phyloP scores from a whole-genome alignment of 1,140 invertebrate species.

The Probaryconus sp. region DNA sequence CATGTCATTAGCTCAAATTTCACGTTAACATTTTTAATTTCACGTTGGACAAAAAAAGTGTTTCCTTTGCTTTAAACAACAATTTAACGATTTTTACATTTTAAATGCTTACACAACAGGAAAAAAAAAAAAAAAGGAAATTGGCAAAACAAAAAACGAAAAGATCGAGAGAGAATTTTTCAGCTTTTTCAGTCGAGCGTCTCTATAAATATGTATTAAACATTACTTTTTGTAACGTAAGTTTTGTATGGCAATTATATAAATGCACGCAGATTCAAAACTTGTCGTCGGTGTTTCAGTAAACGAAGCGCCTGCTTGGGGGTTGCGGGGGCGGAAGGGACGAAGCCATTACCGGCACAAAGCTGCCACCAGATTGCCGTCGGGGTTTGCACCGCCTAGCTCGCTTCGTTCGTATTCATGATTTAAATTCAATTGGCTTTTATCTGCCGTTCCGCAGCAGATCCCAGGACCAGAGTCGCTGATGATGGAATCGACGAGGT shows the following conservation, averaged over 20 bases:
- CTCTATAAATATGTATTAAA: conserved; percentile 53
- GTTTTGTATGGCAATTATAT: conserved; percentile 43
- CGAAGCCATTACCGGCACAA: conserved; percentile 77
- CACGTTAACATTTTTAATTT: too few relatives aligned
- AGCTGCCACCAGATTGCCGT: conserved; percentile 78
- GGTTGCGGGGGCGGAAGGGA: conserved; percentile 58
- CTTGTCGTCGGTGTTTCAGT: conserved; percentile 28
- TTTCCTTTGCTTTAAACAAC: conserved; percentile 14
- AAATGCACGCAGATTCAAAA: conserved; percentile 30
- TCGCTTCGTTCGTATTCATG: conserved; percentile 77
- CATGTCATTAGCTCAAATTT: too few relatives aligned
- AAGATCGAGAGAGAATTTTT: conserved; percentile 7
- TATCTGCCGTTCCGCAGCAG: conserved; percentile 73
- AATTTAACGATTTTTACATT: conserved; percentile 42
- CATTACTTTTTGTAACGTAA: conserved; percentile 52
- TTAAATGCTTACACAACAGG: conserved; percentile 18
- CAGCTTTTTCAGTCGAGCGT: conserved; percentile 2
- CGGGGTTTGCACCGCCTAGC: conserved; percentile 68
- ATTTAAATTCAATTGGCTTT: conserved; percentile 79
- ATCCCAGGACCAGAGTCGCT: conserved; percentile 66
- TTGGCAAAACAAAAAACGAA: background rate
- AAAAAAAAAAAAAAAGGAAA: conserved; percentile 13
- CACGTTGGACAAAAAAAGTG: background rate
- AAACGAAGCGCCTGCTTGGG: conserved; percentile 31
- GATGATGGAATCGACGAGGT: conserved; percentile 73